Evolutionary conservation across 2,888 invertebrate species (phyloP).

Genomic region (Hoplodrina ambigua): DNA sequence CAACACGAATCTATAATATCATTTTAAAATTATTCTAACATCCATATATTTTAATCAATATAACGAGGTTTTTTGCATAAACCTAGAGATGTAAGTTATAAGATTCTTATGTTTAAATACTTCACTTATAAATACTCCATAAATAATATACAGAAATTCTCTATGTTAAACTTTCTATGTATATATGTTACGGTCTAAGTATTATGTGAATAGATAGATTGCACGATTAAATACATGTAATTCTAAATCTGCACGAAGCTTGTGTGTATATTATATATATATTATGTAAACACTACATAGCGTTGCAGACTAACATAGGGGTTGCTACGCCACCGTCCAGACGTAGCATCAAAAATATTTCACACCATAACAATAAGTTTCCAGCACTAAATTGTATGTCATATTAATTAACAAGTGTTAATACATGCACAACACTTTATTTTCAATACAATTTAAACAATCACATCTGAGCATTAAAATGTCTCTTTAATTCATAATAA

Average conservation of each 20-base stretch:
- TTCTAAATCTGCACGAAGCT: constrained; percentile 17
- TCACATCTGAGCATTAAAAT: constrained; percentile 1
- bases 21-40: constrained; percentile 60
- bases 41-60: constrained; percentile 43
- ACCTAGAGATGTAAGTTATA: constrained; percentile 20
- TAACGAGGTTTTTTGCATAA: constrained; percentile 62
- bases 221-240: constrained; percentile 25
- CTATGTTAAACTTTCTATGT: constrained; percentile 35
- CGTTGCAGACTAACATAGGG: not conserved
- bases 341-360: not conserved
- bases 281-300: constrained; percentile 6
- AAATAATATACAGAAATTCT: constrained; percentile 53
- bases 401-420: constrained; percentile 14
- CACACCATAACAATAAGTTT: constrained; percentile 35
- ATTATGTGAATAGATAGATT: constrained; percentile 47
- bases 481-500: not conserved
- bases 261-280: not conserved
- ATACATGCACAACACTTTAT: constrained; percentile 16
- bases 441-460: too few relatives aligned
- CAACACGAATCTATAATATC: constrained; percentile 48
- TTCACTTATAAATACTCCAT: constrained; percentile 54
- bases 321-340: not conserved
- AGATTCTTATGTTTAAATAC: constrained; percentile 51
- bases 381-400: constrained; percentile 29
- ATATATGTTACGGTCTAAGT: constrained; percentile 63